Conservation (phyloP, 30 jellyfish, hydroid and myxozoan genomes). For the Sanderia malayensis region DNA sequence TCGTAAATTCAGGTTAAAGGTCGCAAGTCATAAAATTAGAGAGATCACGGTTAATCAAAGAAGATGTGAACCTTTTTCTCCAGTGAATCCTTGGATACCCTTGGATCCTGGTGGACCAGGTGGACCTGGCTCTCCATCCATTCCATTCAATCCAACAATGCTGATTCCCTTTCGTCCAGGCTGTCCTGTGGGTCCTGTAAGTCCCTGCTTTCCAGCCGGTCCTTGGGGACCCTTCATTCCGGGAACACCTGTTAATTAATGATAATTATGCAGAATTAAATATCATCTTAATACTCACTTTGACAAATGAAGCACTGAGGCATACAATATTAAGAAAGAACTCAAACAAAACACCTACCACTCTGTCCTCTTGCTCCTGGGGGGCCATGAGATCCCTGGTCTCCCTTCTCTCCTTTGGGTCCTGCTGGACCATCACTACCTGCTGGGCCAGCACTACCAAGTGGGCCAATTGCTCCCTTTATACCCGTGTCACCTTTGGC, state of each 20-base stretch:
- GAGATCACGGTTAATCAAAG: no score
- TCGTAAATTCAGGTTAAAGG: no score
- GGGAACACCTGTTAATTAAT: conserved; percentile 71
- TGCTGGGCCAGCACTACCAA: conserved; percentile 71
- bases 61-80: conserved; percentile 44
- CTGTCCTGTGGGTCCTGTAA: conserved; percentile 65
- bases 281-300: no score
- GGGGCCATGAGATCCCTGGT: conserved; percentile 74
- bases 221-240: conserved; percentile 97
- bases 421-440: conserved; percentile 92
- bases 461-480: conserved; percentile 63
- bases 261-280: no score
- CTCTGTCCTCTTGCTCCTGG: conserved; percentile 69
- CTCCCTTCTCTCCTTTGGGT: conserved; percentile 77
- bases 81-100: conserved; percentile 86
- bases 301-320: no score
- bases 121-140: conserved; percentile 97
- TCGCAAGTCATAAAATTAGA: no score
- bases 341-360: no score
- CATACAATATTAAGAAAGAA: no score
- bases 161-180: conserved; percentile 80
- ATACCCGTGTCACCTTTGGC: conserved; percentile 56
- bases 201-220: conserved; percentile 61
- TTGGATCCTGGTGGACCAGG: conserved; percentile 86
- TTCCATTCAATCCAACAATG: conserved; percentile 66